phyloP scores from a whole-genome alignment of 2,888 invertebrate genomes.

The Philaethria dido region DNA sequence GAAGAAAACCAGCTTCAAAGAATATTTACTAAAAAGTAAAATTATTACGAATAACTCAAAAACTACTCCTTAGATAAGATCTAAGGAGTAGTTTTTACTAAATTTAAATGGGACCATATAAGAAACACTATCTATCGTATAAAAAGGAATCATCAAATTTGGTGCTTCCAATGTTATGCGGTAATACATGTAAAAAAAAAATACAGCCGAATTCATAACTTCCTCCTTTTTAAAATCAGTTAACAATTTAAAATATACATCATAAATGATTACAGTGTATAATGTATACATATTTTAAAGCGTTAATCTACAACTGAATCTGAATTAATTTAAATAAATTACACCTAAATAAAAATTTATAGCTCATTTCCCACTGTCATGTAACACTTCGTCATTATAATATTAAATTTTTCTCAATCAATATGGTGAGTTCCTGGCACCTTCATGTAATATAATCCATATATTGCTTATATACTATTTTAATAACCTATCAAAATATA shows the following conservation, averaged over 20 bases:
- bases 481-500: conserved; percentile 32
- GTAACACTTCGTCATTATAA: conserved; percentile 22
- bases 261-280: not conserved
- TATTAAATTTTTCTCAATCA: conserved; percentile 26
- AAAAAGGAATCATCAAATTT: too few species aligned
- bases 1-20: too few species aligned
- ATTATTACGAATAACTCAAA: too few species aligned
- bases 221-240: too few species aligned
- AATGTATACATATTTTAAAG: conserved; percentile 2
- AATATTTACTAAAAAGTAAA: too few species aligned
- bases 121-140: too few species aligned
- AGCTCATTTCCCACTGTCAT: conserved; percentile 23
- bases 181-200: too few species aligned
- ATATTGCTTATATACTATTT: conserved; percentile 10
- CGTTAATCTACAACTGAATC: not conserved
- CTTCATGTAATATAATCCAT: conserved; percentile 15
- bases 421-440: conserved; percentile 1
- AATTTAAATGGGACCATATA: too few species aligned
- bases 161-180: too few species aligned
- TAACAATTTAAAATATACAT: not conserved
- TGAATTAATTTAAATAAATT: conserved; percentile 24
- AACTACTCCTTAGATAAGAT: too few species aligned
- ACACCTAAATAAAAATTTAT: conserved; percentile 16
- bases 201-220: too few species aligned
- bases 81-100: too few species aligned